These are phyloP conservation scores for Oncorhynchus clarkii DNA, from an alignment of 2,113 vertebrate genomes.

Conservation along the genomic window DNA sequence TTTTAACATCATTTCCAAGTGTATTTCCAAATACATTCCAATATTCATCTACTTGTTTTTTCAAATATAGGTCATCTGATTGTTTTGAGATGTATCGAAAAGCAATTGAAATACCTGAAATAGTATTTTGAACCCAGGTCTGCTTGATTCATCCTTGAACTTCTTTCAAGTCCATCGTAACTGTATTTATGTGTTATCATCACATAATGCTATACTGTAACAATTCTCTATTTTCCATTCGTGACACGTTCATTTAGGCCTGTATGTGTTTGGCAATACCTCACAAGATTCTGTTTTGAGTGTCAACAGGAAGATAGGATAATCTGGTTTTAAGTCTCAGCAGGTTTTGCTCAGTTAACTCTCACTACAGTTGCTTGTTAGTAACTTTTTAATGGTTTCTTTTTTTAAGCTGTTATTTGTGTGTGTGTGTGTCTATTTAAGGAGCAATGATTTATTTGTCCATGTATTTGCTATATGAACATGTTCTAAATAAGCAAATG, in stretches of 20 bases:
- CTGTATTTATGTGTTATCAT: constrained; percentile 9
- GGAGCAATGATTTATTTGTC: background rate
- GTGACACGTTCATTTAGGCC: background rate
- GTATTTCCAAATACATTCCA: too few relatives aligned
- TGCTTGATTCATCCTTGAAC: background rate
- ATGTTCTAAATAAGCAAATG: background rate
- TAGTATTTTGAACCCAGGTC: too few relatives aligned
- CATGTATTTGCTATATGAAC: background rate
- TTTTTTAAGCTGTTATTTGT: background rate
- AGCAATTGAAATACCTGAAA: too few relatives aligned
- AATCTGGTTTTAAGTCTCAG: constrained; percentile 48
- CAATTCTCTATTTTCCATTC: constrained; percentile 26
- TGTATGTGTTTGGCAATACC: constrained; percentile 6
- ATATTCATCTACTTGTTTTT: too few relatives aligned
- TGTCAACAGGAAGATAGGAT: background rate
- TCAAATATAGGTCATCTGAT: too few relatives aligned
- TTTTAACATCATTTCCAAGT: too few relatives aligned
- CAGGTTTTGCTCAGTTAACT: constrained; percentile 45
- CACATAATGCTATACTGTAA: background rate
- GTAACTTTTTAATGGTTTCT: constrained; percentile 29
- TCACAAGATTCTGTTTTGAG: constrained; percentile 12
- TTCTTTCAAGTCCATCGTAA: constrained; percentile 13
- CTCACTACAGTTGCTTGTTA: background rate
- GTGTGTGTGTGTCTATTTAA: background rate
- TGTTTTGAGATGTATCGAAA: too few relatives aligned